Base-by-base conservation (phyloP, 2,888 invertebrate genomes). In the Mayetiola destructor region DNA sequence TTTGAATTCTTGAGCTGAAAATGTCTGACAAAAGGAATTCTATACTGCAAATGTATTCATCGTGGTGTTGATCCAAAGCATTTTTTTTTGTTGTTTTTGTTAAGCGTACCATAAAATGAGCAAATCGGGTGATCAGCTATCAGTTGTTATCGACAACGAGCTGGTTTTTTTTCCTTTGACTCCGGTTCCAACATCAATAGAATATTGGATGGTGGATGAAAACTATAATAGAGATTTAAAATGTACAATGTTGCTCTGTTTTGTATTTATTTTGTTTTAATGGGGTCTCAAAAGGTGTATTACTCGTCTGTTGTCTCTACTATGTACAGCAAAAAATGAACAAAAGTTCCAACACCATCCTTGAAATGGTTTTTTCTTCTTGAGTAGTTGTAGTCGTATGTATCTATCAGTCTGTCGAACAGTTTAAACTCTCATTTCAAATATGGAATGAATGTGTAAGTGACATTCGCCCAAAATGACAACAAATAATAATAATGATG, bases 201-300 rank as follows among this genome's bases (percentile, higher is more conserved):
- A n/a, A n/a, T 48, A 14, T 3, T 27, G 27, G 27, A 48, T 3
- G 27, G 16, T 3, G 10, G 18, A 27, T 3, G 5, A 23, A 32
- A 48, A 48, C 27, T 27, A 48, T 48, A 48, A 48, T 48, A 27
- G 48, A 48, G 27, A 48, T 48, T n/a, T 5, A 14, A 48, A n/a
- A n/a, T n/a, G n/a, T n/a, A n/a, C n/a, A n/a, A n/a, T n/a, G n/a
- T n/a, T n/a, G n/a, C n/a, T 27, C 48, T 27, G 23, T 48, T 27
- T 48, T 23, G 27, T n/a, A 48, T n/a, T n/a, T n/a, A n/a, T n/a
- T 27, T 48, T 27, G n/a, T 27, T 21, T 20, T 36, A 40, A 40
- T 40, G 40, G 40, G 16, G 5, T 12, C 12, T 40, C 23, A 10
- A n/a, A 40, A 40, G 20, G 21, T 20, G 21, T n/a, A 2, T 8